Percentiles rank a stretch among this genome's conserved stretches.
phyloP scores from a whole-genome alignment of 2,113 vertebrate species.

The Platanista minor region DNA sequence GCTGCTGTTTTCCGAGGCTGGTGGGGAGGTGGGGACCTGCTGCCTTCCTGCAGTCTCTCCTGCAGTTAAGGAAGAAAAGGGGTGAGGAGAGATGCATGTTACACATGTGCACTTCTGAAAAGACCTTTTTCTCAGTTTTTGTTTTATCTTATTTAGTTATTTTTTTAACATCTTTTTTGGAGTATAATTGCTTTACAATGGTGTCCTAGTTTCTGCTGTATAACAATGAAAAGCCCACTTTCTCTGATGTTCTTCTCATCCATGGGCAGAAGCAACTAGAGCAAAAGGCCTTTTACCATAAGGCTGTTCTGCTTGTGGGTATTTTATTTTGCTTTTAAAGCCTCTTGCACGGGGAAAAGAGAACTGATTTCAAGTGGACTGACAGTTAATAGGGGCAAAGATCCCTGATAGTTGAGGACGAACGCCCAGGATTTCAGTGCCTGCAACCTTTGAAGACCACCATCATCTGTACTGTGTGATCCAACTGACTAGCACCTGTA shows the following conservation, averaged over 20 bases:
- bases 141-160: too few relatives aligned
- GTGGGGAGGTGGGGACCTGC: conserved; percentile 86
- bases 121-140: neutral
- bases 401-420: neutral
- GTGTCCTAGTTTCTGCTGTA: too few relatives aligned
- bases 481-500: neutral
- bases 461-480: neutral
- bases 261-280: neutral
- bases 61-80: conserved; percentile 62
- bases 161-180: too few relatives aligned
- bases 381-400: neutral
- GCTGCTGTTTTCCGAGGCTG: conserved; percentile 94
- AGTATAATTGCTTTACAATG: too few relatives aligned
- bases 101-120: neutral
- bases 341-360: too few relatives aligned
- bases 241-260: neutral
- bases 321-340: neutral
- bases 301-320: neutral
- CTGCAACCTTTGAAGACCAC: neutral
- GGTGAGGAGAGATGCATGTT: neutral
- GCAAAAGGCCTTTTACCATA: neutral
- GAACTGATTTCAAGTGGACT: neutral
- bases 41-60: conserved; percentile 85
- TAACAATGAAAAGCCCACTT: neutral
- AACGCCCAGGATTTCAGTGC: neutral